A percentile compares a stretch with the other conserved stretches of the same genome.
Conservation (phyloP, 1,140 invertebrate genomes). For the Lepidotrigona ventralis region DNA sequence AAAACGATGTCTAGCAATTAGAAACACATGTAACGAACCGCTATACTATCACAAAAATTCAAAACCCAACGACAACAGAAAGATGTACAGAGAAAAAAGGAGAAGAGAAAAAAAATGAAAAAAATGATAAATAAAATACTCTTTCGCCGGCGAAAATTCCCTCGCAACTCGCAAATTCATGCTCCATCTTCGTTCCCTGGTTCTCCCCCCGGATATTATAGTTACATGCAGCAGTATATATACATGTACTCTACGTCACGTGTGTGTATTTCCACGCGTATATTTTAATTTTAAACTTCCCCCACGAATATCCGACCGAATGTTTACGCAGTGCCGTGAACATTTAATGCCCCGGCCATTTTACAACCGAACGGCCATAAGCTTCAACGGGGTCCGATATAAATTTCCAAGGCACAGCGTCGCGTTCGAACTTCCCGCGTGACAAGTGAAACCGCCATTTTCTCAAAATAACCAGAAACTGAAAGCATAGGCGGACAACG, state of each 20-base stretch:
- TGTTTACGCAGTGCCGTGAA: background rate
- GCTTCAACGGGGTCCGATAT: background rate
- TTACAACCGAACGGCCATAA: background rate
- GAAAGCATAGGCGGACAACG: no score
- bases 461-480: background rate
- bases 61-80: background rate
- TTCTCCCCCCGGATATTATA: background rate
- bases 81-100: no score
- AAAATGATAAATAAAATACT: background rate
- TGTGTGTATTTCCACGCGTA: background rate
- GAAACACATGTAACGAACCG: background rate
- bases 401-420: background rate
- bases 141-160: background rate
- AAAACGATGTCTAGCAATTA: background rate
- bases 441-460: background rate
- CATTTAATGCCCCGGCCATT: background rate
- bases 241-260: background rate
- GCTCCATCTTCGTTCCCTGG: background rate
- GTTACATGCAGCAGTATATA: background rate
- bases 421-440: background rate
- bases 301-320: background rate
- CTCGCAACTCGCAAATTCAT: background rate
- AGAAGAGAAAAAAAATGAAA: no score
- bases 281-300: no score
- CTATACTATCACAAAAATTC: slow-evolving; percentile 11